Conservation (phyloP, 64 coral and sea anemone genomes). For the Dendronephthya gigantea region DNA sequence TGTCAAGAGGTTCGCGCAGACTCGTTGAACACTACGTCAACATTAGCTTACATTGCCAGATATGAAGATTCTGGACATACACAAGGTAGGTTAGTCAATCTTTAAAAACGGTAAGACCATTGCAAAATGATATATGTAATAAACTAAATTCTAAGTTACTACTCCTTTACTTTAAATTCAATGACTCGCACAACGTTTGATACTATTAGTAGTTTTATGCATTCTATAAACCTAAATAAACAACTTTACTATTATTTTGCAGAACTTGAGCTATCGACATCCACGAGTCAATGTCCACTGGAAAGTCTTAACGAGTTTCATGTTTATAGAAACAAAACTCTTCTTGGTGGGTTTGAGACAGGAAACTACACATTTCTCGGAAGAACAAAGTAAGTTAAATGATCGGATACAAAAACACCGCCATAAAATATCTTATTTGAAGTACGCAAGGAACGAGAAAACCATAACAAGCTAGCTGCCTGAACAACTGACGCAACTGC, state of each 20-base stretch:
- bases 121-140: too few species aligned
- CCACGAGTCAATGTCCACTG: neutral
- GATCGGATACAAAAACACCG: neutral
- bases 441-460: too few species aligned
- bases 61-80: neutral
- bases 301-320: neutral
- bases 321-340: neutral
- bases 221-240: too few species aligned
- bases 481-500: too few species aligned
- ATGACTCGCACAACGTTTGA: too few species aligned
- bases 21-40: neutral
- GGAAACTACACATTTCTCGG: constrained; percentile 9
- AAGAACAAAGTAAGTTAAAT: neutral
- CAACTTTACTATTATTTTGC: neutral
- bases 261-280: neutral
- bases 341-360: neutral
- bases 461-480: too few species aligned
- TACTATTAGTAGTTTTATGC: too few species aligned
- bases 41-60: neutral
- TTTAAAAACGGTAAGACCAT: neutral
- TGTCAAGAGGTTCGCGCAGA: neutral
- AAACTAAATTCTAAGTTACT: too few species aligned
- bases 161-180: too few species aligned
- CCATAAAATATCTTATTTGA: too few species aligned
- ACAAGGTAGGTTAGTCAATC: neutral